A percentile compares a stretch with the other conserved stretches of the same genome.
Evolutionary conservation across 2,113 vertebrate species (phyloP).

Genomic region (Pteruthius melanotis): DNA sequence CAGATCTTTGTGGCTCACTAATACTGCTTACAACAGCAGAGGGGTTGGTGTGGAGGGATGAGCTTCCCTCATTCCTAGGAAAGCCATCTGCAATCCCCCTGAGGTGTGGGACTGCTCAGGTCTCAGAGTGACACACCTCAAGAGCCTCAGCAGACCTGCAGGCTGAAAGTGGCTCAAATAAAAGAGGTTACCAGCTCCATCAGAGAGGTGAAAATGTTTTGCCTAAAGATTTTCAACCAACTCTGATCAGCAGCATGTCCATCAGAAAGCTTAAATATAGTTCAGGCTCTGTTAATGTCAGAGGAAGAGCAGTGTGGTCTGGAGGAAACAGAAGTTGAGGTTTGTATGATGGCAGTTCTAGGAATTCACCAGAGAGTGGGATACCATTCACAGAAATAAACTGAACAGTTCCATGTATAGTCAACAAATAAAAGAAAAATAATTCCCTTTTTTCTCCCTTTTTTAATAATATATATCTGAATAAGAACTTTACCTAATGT

Average conservation of each 20-base stretch:
- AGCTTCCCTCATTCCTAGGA: neutral
- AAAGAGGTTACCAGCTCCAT: neutral
- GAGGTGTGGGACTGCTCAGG: neutral
- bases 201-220: neutral
- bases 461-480: neutral
- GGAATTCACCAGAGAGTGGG: neutral
- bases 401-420: neutral
- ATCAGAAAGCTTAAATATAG: neutral
- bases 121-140: neutral
- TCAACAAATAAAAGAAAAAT: neutral
- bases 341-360: neutral
- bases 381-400: neutral
- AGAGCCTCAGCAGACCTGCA: neutral
- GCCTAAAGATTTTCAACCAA: neutral
- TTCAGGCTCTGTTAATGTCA: neutral
- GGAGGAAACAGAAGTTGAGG: neutral
- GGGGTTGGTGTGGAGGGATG: neutral
- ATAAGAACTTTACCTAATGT: neutral
- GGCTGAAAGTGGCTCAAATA: neutral
- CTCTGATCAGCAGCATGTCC: neutral
- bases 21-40: neutral
- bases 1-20: neutral
- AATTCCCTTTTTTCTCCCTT: neutral
- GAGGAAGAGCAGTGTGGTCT: neutral
- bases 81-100: neutral